Base-by-base conservation (phyloP, 2,888 invertebrate species). In the Mythimna loreyi region DNA sequence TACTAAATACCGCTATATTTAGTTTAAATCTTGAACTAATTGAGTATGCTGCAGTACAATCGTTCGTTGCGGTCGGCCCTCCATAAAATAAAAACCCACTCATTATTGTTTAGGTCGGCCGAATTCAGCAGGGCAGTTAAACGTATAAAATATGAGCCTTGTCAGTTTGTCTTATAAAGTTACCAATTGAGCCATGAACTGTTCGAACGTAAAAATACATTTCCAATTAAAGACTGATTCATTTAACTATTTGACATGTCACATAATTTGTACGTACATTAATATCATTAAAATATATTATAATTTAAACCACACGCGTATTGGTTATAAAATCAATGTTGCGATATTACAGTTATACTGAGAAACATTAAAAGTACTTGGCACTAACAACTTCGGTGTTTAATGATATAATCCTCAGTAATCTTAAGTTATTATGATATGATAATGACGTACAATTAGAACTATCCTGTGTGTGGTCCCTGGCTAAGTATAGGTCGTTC, bases 1-100 rank as follows among this genome's bases (percentile, higher is more conserved):
- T 19, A 67, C 45, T 64, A 77, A 73, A 70, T 81, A 77, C 68
- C 57, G 61, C 25, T n/a, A 60, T 62, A 40, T 40, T 6, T 40
- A 40, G 40, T 40, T 13, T 36, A 65, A 81, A 71, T 86, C 84
- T 71, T 84, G 81, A 88, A 86, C 87, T 86, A 90, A 87, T 86
- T 75, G 80, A 86, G 85, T 86, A 86, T 84, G 84, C 86, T 89
- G 84, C 81, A 82, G 80, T 86, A 33, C 33, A 85, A 82, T 87
- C 30, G 72, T 40, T 85, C 85, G 76, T 86, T 85, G 85, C 77
- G 88, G 90, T 89, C 89, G 87, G 90, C 89, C 90, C 90, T 86
- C 84, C 89, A 87, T 91, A 89, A 88, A 89, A 89, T 90, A 90
- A 89, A 89, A 90, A 82, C 90, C 90, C 89, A 91, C 90, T 88